Evolutionary conservation across 2,113 vertebrate genomes (phyloP), one percentile per base, ranked within the genome.

Genomic region (Polyodon spathula): DNA sequence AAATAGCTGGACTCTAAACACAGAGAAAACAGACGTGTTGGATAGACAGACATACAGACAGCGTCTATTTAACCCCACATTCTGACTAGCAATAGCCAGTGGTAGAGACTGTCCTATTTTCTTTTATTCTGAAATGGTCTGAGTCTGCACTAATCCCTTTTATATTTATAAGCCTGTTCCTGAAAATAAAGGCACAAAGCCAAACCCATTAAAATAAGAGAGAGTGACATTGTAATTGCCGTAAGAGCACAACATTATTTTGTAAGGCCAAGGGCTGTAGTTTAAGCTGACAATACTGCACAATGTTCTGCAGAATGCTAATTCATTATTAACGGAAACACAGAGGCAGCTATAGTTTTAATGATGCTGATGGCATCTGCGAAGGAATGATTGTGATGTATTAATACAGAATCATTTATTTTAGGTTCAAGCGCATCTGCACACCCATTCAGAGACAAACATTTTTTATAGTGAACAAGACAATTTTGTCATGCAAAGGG

Each of bases 291-390:
- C n/a, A 12, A 73, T 75, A 68, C 70, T 66, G 43, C 16, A 50
- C 38, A 37, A 54, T 60, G 58, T 71, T 76, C 66, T 70, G 76
- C 75, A 64, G 61, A 76, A 69, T 40, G 51, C 61, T 75, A 73
- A 78, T 84, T 66, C 82, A 82, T 82, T 80, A 83, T 81, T 82
- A 74, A 76, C 70, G 55, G 73, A 73, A 74, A 62, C 66, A 78
- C 71, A 54, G 55, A 54, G 63, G 72, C 68, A 68, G 70, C 63
- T 79, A 69, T 69, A 82, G 81, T 84, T 79, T 86, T 86, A 84
- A 86, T 84, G 81, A 84, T 61, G 74, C 73, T 73, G 70, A 70
- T 67, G 76, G 77, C 74, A 84, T 77, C 74, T 78, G 73, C 73
- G 50, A 60, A 66, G 76, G 72, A 78, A 82, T 77, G 68, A 70